A percentile compares a stretch with the other conserved stretches of the same genome.
These are phyloP conservation scores for Ceryle rudis DNA, from an alignment of 2,797 vertebrate genomes.

Conservation along the genomic window DNA sequence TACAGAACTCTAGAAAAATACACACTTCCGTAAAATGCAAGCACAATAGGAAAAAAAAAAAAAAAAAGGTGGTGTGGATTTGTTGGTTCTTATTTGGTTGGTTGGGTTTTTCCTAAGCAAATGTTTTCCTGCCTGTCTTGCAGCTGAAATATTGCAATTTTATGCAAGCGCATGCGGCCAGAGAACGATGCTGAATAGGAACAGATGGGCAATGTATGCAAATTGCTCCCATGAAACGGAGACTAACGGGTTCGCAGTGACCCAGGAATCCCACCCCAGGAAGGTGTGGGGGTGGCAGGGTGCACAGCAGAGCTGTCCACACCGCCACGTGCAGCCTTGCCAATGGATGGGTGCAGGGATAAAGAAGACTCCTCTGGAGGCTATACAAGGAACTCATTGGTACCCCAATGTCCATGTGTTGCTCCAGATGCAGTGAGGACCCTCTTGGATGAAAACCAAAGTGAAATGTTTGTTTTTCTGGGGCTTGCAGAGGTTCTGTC, in stretches of 20 bases:
- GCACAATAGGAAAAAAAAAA: background rate
- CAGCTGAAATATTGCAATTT: background rate
- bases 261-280: background rate
- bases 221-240: background rate
- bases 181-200: background rate
- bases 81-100: no score
- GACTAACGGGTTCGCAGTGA: background rate
- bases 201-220: constrained; percentile 40
- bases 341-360: background rate
- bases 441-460: background rate
- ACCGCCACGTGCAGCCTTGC: fast-evolving
- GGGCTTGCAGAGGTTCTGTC: background rate
- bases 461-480: background rate
- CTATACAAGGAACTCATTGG: background rate
- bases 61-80: fast-evolving
- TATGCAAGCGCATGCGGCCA: background rate
- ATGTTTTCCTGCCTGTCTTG: background rate
- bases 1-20: background rate
- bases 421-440: background rate
- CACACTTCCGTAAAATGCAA: background rate
- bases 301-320: background rate
- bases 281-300: background rate
- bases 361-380: background rate
- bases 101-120: background rate
- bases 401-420: fast-evolving